Conservation (phyloP, 2,797 vertebrate genomes). For the Odontamblyopus lacepedii region DNA sequence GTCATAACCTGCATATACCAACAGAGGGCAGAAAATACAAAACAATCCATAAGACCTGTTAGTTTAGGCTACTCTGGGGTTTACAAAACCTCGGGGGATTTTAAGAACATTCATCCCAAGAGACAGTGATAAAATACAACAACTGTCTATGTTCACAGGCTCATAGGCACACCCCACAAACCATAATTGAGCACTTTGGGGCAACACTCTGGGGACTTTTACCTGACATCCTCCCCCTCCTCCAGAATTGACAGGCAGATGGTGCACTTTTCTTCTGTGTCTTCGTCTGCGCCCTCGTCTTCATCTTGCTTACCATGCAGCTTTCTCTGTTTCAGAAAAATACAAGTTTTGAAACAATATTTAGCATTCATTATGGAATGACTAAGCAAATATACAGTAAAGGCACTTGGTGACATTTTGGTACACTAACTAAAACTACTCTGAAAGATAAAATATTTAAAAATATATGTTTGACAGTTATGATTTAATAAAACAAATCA, state of each 20-base stretch:
- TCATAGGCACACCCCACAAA: slow-evolving; percentile 23
- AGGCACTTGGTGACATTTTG: slow-evolving; percentile 29
- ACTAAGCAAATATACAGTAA: slow-evolving; percentile 29
- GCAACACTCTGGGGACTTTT: slow-evolving; percentile 45
- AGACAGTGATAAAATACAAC: slow-evolving; percentile 32
- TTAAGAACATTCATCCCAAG: slow-evolving; percentile 34
- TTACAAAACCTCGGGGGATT: slow-evolving; percentile 57
- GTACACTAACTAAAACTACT: slow-evolving; percentile 38
- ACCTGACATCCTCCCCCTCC: slow-evolving; percentile 90
- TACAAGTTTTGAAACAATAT: slow-evolving; percentile 43
- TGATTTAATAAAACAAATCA: slow-evolving; percentile 39
- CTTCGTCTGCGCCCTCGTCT: slow-evolving; percentile 94
- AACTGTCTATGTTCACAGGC: slow-evolving; percentile 26
- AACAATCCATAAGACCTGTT: slow-evolving; percentile 46
- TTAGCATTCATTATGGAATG: slow-evolving; percentile 23
- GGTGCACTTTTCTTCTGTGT: slow-evolving; percentile 99
- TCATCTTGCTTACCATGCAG: slow-evolving; percentile 96
- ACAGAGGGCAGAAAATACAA: slow-evolving; percentile 66
- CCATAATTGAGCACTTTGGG: slow-evolving; percentile 30
- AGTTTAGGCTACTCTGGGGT: slow-evolving; percentile 62
- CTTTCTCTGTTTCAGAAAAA: slow-evolving; percentile 89
- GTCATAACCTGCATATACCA: slow-evolving; percentile 30
- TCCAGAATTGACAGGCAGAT: slow-evolving; percentile 99
- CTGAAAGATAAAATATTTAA: slow-evolving; percentile 1
- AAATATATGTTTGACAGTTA: slow-evolving; percentile 12